These are phyloP conservation scores for Polyommatus icarus DNA, from an alignment of 2,888 invertebrate genomes.

Conservation along the genomic window DNA sequence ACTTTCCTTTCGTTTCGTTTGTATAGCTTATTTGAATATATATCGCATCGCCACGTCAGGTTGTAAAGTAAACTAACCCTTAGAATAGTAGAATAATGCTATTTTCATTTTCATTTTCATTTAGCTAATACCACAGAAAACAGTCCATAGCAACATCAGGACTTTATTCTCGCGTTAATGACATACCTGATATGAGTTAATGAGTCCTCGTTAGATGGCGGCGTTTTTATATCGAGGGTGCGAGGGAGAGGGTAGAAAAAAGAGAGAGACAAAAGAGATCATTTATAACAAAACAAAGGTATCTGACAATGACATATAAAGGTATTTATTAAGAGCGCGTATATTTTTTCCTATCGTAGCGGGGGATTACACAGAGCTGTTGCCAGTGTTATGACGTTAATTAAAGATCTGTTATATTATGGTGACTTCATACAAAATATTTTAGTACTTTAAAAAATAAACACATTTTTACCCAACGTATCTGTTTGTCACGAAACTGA, in stretches of 20 bases:
- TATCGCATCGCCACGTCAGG: too few species aligned
- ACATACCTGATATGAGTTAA: constrained; percentile 14
- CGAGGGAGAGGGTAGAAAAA: not conserved
- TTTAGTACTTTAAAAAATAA: too few species aligned
- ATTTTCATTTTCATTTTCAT: not conserved
- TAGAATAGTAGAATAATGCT: too few species aligned
- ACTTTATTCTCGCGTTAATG: not conserved
- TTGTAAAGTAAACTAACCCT: too few species aligned
- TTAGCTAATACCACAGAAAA: not conserved
- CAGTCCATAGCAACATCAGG: not conserved
- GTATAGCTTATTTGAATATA: too few species aligned
- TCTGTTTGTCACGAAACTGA: too few species aligned
- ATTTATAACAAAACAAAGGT: constrained; percentile 21
- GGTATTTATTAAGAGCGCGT: constrained; percentile 6
- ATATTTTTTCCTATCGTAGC: not conserved
- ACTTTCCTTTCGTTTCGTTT: too few species aligned
- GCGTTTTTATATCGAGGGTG: not conserved
- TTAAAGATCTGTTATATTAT: not conserved
- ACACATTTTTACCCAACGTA: too few species aligned
- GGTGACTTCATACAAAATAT: not conserved
- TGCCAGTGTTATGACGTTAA: not conserved
- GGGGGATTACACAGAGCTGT: not conserved
- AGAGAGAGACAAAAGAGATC: not conserved
- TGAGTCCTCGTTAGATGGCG: not conserved
- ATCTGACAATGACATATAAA: constrained; percentile 16